Percentiles rank a stretch among this genome's conserved stretches.
These are phyloP conservation scores for Plagodis pulveraria DNA, from an alignment of 2,888 invertebrate species.

Conservation along the genomic window DNA sequence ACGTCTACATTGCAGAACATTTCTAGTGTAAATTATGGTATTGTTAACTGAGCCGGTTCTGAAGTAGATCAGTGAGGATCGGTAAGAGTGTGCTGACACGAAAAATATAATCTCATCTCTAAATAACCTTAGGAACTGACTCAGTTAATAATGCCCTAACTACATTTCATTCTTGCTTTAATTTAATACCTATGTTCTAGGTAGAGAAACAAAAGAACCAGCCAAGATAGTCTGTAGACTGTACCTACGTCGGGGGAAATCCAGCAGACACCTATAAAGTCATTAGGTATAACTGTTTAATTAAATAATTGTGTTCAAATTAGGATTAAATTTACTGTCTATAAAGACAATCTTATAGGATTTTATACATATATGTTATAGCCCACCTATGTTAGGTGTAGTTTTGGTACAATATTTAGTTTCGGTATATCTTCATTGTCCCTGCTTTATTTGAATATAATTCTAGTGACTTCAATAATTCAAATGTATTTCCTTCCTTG, in stretches of 20 bases:
- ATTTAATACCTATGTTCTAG: slow-evolving; percentile 29
- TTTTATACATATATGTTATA: slow-evolving; percentile 12
- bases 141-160: too few species aligned
- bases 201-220: slow-evolving; percentile 23
- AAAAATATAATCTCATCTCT: too few species aligned
- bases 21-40: too few species aligned
- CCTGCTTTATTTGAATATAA: too few species aligned
- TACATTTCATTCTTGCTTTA: neutral
- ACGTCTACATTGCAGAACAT: too few species aligned
- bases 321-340: slow-evolving; percentile 2
- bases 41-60: too few species aligned
- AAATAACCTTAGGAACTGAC: too few species aligned
- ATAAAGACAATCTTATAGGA: neutral
- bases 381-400: neutral
- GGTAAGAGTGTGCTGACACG: too few species aligned
- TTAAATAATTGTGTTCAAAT: slow-evolving; percentile 28
- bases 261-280: slow-evolving; percentile 26
- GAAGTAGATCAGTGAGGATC: too few species aligned
- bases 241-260: slow-evolving; percentile 6
- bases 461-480: too few species aligned
- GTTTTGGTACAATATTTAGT: neutral
- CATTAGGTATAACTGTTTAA: slow-evolving; percentile 29
- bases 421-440: too few species aligned
- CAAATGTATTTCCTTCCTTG: too few species aligned
- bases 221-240: neutral